phyloP scores from a whole-genome alignment of 2,113 vertebrate species.

The Nibea albiflora region DNA sequence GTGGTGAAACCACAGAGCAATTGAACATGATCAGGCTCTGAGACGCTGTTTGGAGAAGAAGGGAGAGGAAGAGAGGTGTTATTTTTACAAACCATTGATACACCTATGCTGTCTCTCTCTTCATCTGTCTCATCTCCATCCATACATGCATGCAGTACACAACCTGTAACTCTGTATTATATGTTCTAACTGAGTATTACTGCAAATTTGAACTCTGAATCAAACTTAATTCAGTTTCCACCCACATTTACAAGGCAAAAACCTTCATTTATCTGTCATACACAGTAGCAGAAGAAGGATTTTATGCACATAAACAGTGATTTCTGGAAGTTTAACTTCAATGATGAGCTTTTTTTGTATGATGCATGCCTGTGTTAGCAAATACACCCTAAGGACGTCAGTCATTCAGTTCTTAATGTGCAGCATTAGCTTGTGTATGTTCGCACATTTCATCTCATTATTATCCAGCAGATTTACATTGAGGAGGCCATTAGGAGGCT shows the following conservation, averaged over 20 bases:
- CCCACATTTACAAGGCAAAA: not conserved
- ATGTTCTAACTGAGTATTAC: not conserved
- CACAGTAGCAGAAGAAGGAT: no score
- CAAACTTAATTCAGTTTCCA: no score
- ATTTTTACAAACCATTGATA: conserved; percentile 1
- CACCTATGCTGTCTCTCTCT: not conserved
- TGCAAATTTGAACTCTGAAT: not conserved
- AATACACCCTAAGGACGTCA: not conserved
- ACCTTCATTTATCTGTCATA: not conserved
- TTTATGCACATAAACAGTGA: not conserved
- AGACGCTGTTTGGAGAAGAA: not conserved
- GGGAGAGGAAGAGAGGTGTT: not conserved
- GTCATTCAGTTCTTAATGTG: conserved; percentile 5
- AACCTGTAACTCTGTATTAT: not conserved
- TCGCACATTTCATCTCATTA: conserved; percentile 26
- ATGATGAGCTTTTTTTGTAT: not conserved
- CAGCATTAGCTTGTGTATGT: conserved; percentile 29
- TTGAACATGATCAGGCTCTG: not conserved
- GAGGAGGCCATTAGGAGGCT: conserved; percentile 63
- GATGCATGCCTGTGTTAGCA: not conserved
- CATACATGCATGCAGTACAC: not conserved
- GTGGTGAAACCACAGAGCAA: not conserved
- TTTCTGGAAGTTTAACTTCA: not conserved
- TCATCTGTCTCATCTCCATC: not conserved
- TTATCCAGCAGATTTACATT: conserved; percentile 54